Evolutionary conservation across 2,888 invertebrate genomes (phyloP).

Genomic region (Netelia fuscicornis): DNA sequence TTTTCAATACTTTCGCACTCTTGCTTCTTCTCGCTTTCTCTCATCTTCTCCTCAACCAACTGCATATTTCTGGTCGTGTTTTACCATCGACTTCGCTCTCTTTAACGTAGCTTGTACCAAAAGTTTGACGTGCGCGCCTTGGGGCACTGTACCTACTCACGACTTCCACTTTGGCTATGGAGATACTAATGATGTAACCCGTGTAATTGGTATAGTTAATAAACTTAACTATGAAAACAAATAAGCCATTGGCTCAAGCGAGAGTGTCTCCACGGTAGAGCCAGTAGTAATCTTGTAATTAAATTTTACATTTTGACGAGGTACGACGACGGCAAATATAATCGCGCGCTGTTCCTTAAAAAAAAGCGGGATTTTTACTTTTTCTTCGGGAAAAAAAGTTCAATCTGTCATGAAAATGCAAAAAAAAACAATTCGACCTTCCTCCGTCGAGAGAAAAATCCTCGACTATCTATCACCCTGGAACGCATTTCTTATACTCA

Average conservation of each 20-base stretch:
- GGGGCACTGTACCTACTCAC: constrained; percentile 26
- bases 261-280: neutral
- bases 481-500: constrained; percentile 53
- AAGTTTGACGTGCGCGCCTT: constrained; percentile 61
- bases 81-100: constrained; percentile 5
- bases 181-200: constrained; percentile 61
- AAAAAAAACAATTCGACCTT: constrained; percentile 29
- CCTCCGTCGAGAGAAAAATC: constrained; percentile 21
- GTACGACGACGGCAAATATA: constrained; percentile 4
- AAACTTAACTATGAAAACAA: constrained; percentile 55
- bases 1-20: constrained; percentile 63
- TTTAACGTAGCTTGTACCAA: constrained; percentile 35
- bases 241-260: neutral
- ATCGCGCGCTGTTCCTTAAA: neutral
- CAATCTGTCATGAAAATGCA: neutral
- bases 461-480: constrained; percentile 59
- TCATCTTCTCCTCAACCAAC: neutral
- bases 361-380: constrained; percentile 31
- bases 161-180: constrained; percentile 17
- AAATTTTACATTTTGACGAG: constrained; percentile 30
- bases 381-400: constrained; percentile 13
- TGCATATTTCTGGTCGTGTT: constrained; percentile 40
- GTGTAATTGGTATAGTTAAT: constrained; percentile 66
- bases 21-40: constrained; percentile 10
- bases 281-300: constrained; percentile 47